phyloP scores from a whole-genome alignment of 2,113 vertebrate genomes.

The Geococcyx californianus region DNA sequence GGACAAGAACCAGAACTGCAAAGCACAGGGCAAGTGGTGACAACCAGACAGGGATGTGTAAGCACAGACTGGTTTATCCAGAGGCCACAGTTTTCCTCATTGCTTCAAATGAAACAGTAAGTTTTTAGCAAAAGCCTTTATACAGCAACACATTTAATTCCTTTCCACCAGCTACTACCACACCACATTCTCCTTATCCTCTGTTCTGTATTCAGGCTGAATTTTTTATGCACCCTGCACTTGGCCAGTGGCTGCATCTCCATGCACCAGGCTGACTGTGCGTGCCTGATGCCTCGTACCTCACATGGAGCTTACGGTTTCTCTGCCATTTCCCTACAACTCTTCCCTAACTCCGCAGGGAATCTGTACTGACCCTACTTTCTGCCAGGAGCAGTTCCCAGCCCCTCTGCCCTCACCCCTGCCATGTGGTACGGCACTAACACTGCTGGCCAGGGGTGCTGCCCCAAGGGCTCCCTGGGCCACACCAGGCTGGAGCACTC shows the following conservation, averaged over 20 bases:
- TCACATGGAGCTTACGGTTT: not conserved
- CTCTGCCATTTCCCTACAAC: not conserved
- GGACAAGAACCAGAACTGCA: not conserved
- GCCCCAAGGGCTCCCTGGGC: not conserved
- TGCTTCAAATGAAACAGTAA: not conserved
- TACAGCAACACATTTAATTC: not conserved
- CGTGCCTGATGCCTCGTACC: accelerated
- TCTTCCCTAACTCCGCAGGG: not conserved
- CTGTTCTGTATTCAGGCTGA: not conserved
- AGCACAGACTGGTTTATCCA: not conserved
- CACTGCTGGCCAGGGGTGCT: not conserved
- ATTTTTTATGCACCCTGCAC: no score
- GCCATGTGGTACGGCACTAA: not conserved
- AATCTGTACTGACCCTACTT: not conserved
- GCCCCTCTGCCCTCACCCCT: not conserved
- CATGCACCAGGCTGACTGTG: no score
- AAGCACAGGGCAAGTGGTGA: accelerated
- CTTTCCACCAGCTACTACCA: not conserved
- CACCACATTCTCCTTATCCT: not conserved
- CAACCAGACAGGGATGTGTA: not conserved
- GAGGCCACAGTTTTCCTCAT: not conserved
- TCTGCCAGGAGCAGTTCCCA: not conserved
- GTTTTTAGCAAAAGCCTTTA: not conserved
- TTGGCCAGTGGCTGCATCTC: no score
- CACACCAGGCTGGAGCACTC: not conserved